phyloP scores from a whole-genome alignment of 1,140 invertebrate genomes.

The Drosophila cardini region DNA sequence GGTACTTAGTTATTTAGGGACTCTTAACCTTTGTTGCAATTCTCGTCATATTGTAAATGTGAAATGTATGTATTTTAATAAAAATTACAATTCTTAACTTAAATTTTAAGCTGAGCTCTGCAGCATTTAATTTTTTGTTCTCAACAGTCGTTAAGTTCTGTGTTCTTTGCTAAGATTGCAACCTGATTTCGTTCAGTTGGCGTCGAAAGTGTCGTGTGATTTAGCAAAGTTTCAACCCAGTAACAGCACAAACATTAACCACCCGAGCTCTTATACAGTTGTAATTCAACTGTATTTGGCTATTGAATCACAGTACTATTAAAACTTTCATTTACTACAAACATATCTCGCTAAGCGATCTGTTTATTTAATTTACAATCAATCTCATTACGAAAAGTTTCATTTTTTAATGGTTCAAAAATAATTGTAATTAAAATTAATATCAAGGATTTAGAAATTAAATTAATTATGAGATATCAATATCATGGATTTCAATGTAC shows the following conservation, averaged over 20 bases:
- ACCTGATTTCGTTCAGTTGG: no score
- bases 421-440: slow-evolving; percentile 15
- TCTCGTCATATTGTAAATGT: slow-evolving; percentile 82
- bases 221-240: no score
- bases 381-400: slow-evolving; percentile 41
- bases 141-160: no score
- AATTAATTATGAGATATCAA: slow-evolving; percentile 5
- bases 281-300: no score
- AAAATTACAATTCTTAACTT: slow-evolving; percentile 76
- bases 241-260: no score
- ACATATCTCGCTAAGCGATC: slow-evolving; percentile 9
- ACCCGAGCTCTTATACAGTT: no score
- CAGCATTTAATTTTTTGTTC: no score
- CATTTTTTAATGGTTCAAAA: slow-evolving; percentile 25
- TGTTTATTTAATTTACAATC: slow-evolving; percentile 14
- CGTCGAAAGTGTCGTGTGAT: no score
- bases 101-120: neutral
- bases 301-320: no score
- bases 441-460: slow-evolving; percentile 21
- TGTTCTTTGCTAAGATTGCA: no score
- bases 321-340: neutral
- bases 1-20: slow-evolving; percentile 52
- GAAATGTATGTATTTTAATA: slow-evolving; percentile 78
- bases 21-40: slow-evolving; percentile 79
- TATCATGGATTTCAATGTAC: slow-evolving; percentile 4